Conservation (phyloP, 2,888 invertebrate genomes). For the Drosophila multiciliata region DNA sequence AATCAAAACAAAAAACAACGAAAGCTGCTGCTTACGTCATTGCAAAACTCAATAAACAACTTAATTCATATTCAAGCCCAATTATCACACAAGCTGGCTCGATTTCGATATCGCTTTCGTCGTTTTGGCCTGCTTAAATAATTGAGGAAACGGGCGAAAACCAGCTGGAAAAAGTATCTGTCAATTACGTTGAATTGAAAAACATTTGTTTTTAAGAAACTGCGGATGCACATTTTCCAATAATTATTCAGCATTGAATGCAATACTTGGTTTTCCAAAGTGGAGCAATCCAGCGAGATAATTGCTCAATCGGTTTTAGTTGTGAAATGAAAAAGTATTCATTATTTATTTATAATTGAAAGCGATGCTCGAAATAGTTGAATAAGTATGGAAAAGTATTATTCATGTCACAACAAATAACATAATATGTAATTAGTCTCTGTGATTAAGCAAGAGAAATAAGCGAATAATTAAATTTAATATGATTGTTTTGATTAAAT, state of each 20-base stretch:
- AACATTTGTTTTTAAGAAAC: constrained; percentile 22
- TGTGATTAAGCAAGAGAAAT: neutral
- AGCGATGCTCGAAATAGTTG: constrained; percentile 15
- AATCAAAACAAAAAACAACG: neutral
- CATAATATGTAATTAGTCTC: constrained; percentile 1
- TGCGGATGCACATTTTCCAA: constrained; percentile 50
- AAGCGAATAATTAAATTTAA: neutral
- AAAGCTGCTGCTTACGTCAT: constrained; percentile 18
- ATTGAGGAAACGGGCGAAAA: constrained; percentile 61
- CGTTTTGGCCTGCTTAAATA: constrained; percentile 8
- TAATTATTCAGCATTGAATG: constrained; percentile 34
- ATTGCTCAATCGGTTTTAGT: constrained; percentile 38
- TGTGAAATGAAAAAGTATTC: constrained; percentile 2
- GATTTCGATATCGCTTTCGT: constrained; percentile 14
- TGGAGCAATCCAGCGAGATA: constrained; percentile 21
- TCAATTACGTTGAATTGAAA: constrained; percentile 58
- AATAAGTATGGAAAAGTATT: constrained; percentile 25
- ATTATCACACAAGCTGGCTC: constrained; percentile 28
- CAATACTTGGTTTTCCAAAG: constrained; percentile 32
- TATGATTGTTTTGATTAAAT: neutral
- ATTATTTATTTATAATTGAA: neutral
- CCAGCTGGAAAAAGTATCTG: constrained; percentile 50
- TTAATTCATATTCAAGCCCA: constrained; percentile 34
- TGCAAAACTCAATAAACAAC: constrained; percentile 20
- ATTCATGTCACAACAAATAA: constrained; percentile 16